Conservation (phyloP, 2,888 invertebrate species). For the Philopedon plagiatum region DNA sequence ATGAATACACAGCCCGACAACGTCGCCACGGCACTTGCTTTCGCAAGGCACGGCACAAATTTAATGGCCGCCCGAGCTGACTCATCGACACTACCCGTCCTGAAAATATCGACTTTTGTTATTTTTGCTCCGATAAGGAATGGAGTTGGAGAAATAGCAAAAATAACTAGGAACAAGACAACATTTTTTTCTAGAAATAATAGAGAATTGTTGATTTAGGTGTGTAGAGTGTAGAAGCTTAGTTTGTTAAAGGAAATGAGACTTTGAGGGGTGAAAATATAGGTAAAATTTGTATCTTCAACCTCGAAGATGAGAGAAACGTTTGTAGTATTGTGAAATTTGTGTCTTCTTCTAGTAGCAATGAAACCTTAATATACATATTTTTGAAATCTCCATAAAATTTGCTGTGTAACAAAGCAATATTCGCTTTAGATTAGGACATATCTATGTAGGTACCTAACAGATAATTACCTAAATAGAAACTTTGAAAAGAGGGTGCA, state of each 20-base stretch:
- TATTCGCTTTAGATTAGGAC: too few relatives aligned
- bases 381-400: too few relatives aligned
- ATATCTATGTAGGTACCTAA: too few relatives aligned
- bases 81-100: constrained; percentile 65
- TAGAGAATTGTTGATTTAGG: constrained; percentile 31
- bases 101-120: constrained; percentile 62
- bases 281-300: too few relatives aligned
- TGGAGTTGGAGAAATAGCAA: constrained; percentile 20
- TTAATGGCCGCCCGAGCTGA: constrained; percentile 60
- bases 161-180: constrained; percentile 3
- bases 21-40: constrained; percentile 59
- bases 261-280: too few relatives aligned
- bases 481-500: too few relatives aligned
- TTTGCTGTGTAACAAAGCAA: too few relatives aligned
- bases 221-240: background rate
- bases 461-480: too few relatives aligned
- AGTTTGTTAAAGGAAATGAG: background rate
- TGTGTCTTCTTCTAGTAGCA: too few relatives aligned
- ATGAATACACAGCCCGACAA: constrained; percentile 22
- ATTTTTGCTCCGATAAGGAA: constrained; percentile 49
- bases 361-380: too few relatives aligned
- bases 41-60: constrained; percentile 57
- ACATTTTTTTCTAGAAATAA: constrained; percentile 32
- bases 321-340: too few relatives aligned
- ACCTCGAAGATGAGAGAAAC: too few relatives aligned